Base-by-base conservation (phyloP, 2,888 invertebrate species). In the Andrena flavipes region DNA sequence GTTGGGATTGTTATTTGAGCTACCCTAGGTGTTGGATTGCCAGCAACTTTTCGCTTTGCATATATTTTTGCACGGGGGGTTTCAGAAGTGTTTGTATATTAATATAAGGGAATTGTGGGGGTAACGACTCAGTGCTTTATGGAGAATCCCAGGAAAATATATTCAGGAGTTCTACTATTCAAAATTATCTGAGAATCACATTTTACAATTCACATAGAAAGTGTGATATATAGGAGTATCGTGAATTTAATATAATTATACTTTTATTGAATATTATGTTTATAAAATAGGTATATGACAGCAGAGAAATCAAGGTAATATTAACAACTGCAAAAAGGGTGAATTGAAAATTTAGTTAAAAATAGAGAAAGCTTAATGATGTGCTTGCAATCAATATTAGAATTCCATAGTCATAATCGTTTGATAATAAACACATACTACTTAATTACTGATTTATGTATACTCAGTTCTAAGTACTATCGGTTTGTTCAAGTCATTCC, bases 161-260 rank as follows among this genome's bases (percentile, higher is more conserved):
- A 13, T 20, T 29, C 2, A n/a, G 30, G 10, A 51, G 13, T 20
- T 49, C 16, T 23, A n/a, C 5, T 35, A 7, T 23, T 33, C 10
- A 30, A 23, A 35, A 29, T 8, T 13, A 33, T 59, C 13, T 23
- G 30, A 2, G 56, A 23, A 16, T 51, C 13, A 13, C 42, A 63
- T 29, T n/a, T 54, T 42, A n/a, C 2, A n/a, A 1, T 20, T 29
- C 42, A 29, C 23, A n/a, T 29, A n/a, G 30, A n/a, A 48, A 7
- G 42, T 20, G 4, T 56, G 20, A 69, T 16, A 23, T 13, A 54
- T 7, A 13, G 13, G 13, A 13, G 42, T 33, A 51, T 13, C 13
- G 51, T 49, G n/a, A 48, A 65, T 48, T 29, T 20, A 65, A 65
- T 65, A n/a, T 65, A 65, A 65, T 48, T 29, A 49, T 65, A 48